A percentile compares a stretch with the other conserved stretches of the same genome.
Conservation (phyloP, 2,888 invertebrate species). For the Cosmia trapezina region DNA sequence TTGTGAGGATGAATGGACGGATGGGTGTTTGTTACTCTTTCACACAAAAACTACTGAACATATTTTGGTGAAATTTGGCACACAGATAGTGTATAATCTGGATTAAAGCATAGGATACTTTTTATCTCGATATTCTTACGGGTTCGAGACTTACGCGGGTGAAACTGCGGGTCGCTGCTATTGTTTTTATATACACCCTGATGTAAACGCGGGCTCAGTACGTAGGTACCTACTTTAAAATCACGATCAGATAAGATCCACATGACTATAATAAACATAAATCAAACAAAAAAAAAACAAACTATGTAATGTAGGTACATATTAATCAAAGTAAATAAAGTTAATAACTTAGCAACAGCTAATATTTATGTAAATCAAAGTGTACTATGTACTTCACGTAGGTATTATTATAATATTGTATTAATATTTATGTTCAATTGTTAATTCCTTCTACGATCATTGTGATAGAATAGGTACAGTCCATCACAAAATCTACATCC, state of each 20-base stretch:
- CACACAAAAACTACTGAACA: no score
- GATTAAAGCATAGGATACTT: no score
- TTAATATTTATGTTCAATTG: slow-evolving; percentile 18
- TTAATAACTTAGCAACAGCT: slow-evolving; percentile 1
- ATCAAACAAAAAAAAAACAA: background rate
- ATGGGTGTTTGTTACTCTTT: no score
- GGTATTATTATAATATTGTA: background rate
- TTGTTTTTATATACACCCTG: no score
- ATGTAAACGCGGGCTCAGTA: no score
- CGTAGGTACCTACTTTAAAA: background rate
- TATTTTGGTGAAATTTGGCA: no score
- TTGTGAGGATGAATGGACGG: no score
- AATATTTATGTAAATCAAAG: background rate
- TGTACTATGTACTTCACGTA: background rate
- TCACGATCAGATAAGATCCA: background rate
- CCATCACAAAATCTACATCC: background rate
- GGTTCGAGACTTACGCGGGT: no score
- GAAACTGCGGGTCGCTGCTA: no score
- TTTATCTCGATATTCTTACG: no score
- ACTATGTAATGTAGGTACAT: background rate
- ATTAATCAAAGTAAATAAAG: background rate
- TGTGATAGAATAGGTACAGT: background rate
- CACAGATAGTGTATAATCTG: no score
- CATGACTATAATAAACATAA: background rate
- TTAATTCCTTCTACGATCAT: background rate